Percentiles rank a stretch among this genome's conserved stretches.
Conservation (phyloP, 2,113 vertebrate species). For the Xenopus laevis region DNA sequence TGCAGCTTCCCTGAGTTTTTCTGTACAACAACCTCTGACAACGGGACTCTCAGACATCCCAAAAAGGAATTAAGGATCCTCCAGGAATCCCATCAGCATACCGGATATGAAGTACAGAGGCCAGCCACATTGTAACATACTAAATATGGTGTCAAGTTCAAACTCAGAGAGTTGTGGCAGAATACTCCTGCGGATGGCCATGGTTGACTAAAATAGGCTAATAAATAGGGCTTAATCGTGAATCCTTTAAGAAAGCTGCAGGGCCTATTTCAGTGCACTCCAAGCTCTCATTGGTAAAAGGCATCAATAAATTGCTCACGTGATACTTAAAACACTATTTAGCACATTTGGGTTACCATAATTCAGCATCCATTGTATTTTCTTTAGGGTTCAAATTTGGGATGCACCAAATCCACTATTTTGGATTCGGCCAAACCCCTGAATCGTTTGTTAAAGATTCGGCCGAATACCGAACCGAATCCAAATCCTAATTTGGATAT, state of each 20-base stretch:
- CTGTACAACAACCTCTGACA: constrained; percentile 44
- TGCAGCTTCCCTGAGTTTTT: constrained; percentile 23
- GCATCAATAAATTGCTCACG: background rate
- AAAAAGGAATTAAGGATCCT: constrained; percentile 72
- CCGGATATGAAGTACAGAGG: constrained; percentile 71
- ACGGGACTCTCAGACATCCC: constrained; percentile 64
- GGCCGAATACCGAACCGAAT: too few relatives aligned
- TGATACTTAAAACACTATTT: too few relatives aligned
- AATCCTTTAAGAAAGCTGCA: constrained; percentile 23
- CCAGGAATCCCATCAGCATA: constrained; percentile 71
- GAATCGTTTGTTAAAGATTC: too few relatives aligned
- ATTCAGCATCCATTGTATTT: too few relatives aligned
- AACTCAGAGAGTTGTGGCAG: constrained; percentile 51
- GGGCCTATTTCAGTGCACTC: constrained; percentile 8
- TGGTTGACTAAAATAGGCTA: constrained; percentile 52
- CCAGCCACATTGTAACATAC: constrained; percentile 73
- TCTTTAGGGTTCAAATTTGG: too few relatives aligned
- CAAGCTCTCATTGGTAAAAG: background rate
- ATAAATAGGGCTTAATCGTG: constrained; percentile 34
- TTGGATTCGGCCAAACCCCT: too few relatives aligned
- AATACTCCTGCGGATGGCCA: constrained; percentile 48
- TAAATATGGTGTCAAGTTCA: constrained; percentile 90
- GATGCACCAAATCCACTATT: too few relatives aligned
- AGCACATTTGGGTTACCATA: too few relatives aligned
- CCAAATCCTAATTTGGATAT: too few relatives aligned